Percentiles rank a stretch among this genome's conserved stretches.
Evolutionary conservation across 2,113 vertebrate genomes (phyloP).

Genomic region (Nibea coibor): DNA sequence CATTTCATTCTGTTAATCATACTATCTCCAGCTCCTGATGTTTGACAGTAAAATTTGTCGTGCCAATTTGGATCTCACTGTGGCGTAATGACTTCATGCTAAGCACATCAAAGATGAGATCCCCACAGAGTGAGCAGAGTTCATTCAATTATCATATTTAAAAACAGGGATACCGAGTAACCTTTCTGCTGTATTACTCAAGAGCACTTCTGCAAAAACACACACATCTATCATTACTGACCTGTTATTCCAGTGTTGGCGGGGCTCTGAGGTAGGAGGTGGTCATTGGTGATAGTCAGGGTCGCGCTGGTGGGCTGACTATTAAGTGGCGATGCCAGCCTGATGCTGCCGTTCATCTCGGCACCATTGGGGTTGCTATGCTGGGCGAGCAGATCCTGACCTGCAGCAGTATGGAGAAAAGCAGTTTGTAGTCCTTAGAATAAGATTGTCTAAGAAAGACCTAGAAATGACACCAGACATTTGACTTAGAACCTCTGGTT

Average conservation of each 20-base stretch:
- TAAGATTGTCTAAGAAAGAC: background rate
- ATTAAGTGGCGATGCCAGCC: constrained; percentile 83
- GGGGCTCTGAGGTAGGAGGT: constrained; percentile 88
- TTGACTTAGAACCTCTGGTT: too few relatives aligned
- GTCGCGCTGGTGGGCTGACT: constrained; percentile 81
- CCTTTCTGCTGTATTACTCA: background rate
- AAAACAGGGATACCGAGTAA: background rate
- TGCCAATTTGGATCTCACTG: background rate
- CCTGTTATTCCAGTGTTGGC: constrained; percentile 78
- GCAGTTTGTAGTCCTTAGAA: background rate
- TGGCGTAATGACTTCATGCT: background rate
- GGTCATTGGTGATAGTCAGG: constrained; percentile 88
- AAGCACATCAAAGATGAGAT: background rate
- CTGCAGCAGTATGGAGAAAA: constrained; percentile 65
- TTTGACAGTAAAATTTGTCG: background rate
- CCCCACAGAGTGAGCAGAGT: background rate
- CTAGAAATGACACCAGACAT: too few relatives aligned
- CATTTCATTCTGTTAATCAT: background rate
- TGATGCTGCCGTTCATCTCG: constrained; percentile 86
- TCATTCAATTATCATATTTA: background rate
- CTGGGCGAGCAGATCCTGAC: constrained; percentile 89
- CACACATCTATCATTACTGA: constrained; percentile 33
- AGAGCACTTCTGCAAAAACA: background rate
- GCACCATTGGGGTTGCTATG: constrained; percentile 78
- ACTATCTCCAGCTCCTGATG: background rate